A percentile compares a stretch with the other conserved stretches of the same genome.
Conservation (phyloP, 2,113 vertebrate genomes). For the Xenopus laevis region DNA sequence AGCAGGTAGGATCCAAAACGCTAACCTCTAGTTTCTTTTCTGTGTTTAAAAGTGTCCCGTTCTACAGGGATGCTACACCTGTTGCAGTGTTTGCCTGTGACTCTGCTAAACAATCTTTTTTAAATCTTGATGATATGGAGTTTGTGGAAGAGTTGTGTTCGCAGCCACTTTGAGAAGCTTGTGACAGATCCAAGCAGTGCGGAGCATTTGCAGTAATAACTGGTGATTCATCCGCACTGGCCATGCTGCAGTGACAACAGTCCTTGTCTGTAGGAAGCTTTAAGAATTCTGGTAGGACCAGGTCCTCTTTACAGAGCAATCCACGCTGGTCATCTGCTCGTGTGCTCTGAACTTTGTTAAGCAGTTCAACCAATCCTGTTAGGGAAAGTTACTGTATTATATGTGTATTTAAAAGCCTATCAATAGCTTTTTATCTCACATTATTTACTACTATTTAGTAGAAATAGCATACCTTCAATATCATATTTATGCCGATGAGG, state of each 20-base stretch:
- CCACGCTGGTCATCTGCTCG: conserved; percentile 91
- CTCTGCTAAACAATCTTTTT: background rate
- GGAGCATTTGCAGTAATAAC: background rate
- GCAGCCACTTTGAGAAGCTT: background rate
- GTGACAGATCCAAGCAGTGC: background rate
- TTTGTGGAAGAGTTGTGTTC: background rate
- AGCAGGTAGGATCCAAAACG: background rate
- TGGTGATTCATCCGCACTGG: background rate
- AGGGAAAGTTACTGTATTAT: background rate
- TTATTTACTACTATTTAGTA: too few relatives aligned
- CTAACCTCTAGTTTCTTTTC: background rate
- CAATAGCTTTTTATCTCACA: too few relatives aligned
- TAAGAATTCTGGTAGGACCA: conserved; percentile 86
- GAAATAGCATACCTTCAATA: conserved; percentile 37
- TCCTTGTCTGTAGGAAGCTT: conserved; percentile 62
- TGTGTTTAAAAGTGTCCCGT: too few relatives aligned
- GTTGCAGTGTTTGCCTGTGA: background rate
- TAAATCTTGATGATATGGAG: background rate
- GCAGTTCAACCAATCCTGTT: conserved; percentile 84
- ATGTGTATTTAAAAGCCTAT: too few relatives aligned
- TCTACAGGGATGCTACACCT: too few relatives aligned
- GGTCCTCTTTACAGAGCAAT: conserved; percentile 87
- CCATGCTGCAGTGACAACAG: background rate
- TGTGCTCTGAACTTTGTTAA: conserved; percentile 82
- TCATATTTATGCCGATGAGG: conserved; percentile 21